A percentile compares a stretch with the other conserved stretches of the same genome.
Conservation (phyloP, 2,113 vertebrate species). For the Emydocephalus ijimae region DNA sequence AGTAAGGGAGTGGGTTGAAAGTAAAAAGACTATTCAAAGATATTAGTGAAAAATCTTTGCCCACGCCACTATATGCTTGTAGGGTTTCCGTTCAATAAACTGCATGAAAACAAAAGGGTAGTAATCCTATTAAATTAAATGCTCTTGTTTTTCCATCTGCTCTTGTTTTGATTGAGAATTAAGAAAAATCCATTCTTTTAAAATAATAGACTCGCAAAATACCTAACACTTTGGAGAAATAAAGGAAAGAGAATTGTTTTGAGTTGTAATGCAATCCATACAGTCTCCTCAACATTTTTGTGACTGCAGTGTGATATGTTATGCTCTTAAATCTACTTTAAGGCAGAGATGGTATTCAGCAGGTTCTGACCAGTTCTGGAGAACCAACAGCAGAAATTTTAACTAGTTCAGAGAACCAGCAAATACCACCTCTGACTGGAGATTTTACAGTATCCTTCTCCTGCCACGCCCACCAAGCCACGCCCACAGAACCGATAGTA, state of each 20-base stretch:
- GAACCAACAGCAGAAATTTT: no score
- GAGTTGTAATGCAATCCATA: background rate
- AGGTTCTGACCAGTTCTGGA: no score
- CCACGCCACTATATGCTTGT: background rate
- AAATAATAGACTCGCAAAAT: background rate
- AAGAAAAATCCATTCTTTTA: slow-evolving; percentile 1
- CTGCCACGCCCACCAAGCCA: no score
- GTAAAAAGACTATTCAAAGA: background rate
- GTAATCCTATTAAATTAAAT: background rate
- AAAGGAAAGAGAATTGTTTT: background rate
- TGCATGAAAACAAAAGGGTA: background rate
- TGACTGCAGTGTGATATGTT: background rate
- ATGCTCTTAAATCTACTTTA: background rate
- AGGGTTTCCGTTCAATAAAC: background rate
- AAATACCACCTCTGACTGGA: no score
- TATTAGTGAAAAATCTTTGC: background rate
- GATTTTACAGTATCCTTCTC: no score
- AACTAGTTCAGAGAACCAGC: no score
- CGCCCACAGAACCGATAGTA: no score
- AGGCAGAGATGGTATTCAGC: no score
- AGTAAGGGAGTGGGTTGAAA: background rate
- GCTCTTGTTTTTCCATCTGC: background rate
- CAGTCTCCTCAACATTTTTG: background rate
- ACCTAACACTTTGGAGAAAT: background rate
- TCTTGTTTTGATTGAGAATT: background rate